Evolutionary conservation across 2,113 vertebrate genomes (phyloP), one percentile per base, ranked within the genome.

Genomic region (Puffinus mauretanicus): DNA sequence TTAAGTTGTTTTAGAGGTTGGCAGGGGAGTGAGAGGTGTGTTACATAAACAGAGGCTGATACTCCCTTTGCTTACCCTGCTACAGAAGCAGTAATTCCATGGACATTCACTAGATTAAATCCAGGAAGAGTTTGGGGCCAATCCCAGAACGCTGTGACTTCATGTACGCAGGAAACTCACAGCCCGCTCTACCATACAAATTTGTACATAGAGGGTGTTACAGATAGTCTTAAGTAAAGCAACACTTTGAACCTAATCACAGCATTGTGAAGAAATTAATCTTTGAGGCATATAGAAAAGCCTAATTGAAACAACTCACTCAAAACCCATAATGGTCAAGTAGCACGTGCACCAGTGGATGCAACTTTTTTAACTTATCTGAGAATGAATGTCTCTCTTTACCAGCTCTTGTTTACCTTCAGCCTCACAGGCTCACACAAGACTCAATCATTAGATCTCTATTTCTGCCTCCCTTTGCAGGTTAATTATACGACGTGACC

Each of bases 401-500:
- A 17, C 36, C 10, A 80, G 30, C 34, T 72, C 19, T 22, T 93
- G 30, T 93, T 88, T 80, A 30, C 73, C 62, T 71, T 76, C 46
- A 29, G 47, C 26, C 61, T 82, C 55, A 29, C 60, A n/a, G 55
- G 58, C 47, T 94, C 42, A 14, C 61, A 9, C 51, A 12, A 42
- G 64, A 26, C 65, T 92, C 54, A 29, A 1, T 91, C 66, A 58
- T 55, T 38, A 73, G n/a, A 25, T 92, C 52, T 85, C 40, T 70
- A 7, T 88, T 95, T 88, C 47, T 95, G n/a, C 87, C 2, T 26
- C 95, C 40, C 82, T 71, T 76, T 96, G 70, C 89, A 99, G 99
- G 97, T 97, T 99, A 97, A 98, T 99, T 88, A 98, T 99, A 97
- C 98, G 99, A 62, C 98, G 99, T 88, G 99, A 99, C 65, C 99